These are phyloP conservation scores for Scaptomyza caliginosa DNA, from an alignment of 2,888 invertebrate species.

Conservation along the genomic window DNA sequence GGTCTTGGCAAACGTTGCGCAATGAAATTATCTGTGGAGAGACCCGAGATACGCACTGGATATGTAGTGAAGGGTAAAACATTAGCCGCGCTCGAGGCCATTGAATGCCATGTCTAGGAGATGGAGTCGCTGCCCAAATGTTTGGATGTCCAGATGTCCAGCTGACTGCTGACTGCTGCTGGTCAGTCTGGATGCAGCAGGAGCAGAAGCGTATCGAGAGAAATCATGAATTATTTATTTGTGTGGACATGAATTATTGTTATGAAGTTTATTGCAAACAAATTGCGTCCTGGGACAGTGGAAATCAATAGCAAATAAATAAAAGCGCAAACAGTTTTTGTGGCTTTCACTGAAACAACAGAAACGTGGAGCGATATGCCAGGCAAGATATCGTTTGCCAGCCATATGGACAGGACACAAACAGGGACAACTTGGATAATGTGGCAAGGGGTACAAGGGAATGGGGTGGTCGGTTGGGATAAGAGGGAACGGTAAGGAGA, in stretches of 20 bases:
- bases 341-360: conserved; percentile 73
- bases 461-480: too few species aligned
- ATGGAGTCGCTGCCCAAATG: background rate
- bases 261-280: conserved; percentile 82
- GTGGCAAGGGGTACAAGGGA: conserved; percentile 10
- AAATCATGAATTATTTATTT: conserved; percentile 79
- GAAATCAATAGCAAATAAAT: conserved; percentile 81
- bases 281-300: conserved; percentile 80
- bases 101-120: background rate
- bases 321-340: conserved; percentile 78
- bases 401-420: conserved; percentile 9
- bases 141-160: background rate
- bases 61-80: conserved; percentile 32
- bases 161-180: conserved; percentile 9
- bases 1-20: conserved; percentile 25
- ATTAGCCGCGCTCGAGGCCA: conserved; percentile 35
- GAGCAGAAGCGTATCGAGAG: conserved; percentile 40
- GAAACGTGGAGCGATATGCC: conserved; percentile 43
- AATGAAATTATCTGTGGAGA: conserved; percentile 50
- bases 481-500: background rate
- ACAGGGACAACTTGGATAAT: background rate
- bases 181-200: conserved; percentile 29
- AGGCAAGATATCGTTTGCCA: conserved; percentile 57
- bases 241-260: conserved; percentile 81
- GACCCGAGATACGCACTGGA: conserved; percentile 21